Evolutionary conservation across 2,797 vertebrate species (phyloP), one percentile per base, ranked within the genome.

Genomic region (Pangasius djambal): DNA sequence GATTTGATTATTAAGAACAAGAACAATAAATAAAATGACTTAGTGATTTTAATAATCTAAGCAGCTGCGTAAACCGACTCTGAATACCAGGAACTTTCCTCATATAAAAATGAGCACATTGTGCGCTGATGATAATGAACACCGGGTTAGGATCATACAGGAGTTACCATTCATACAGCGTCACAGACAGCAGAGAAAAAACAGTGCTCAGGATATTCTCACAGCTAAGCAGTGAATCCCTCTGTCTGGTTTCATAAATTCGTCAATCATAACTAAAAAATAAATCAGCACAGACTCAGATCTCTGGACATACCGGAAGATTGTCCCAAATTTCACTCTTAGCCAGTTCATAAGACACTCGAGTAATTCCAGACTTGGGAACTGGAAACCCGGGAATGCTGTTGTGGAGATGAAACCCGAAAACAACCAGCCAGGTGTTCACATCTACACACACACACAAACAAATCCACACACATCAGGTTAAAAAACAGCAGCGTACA

Each of bases 371-470:
- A 90, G 99, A 98, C 93, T 98, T 98, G 0, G 98, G 98, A 61
- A 98, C 96, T 0, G 98, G 98, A 93, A 98, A 99, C 50, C 98
- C 98, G 91, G 99, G 98, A 93, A 99, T 99, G 90, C 98, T 98
- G 90, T 99, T 99, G 95, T 99, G 98, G 86, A 99, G 97, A 94
- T 99, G 98, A 95, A 99, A 99, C 83, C 99, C 99, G 4, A 99
- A 99, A n/a, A 98, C 99, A 92, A 99, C 97, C 75, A 99, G 97
- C 99, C 99, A 99, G 95, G 97, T 99, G 96, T 99, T 99, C 91
- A 99, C 97, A 97, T 99, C 99, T 99, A 44, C 44, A 86, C 69
- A 90, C 40, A 40, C 34, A 82, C 44, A 44, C 44, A 86, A 72
- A 90, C 40, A 40, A 37, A 78, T 67, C 20, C 34, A 77, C 25